A percentile compares a stretch with the other conserved stretches of the same genome.
These are phyloP conservation scores for Mohoua ochrocephala DNA, from an alignment of 2,113 vertebrate species.

Conservation along the genomic window DNA sequence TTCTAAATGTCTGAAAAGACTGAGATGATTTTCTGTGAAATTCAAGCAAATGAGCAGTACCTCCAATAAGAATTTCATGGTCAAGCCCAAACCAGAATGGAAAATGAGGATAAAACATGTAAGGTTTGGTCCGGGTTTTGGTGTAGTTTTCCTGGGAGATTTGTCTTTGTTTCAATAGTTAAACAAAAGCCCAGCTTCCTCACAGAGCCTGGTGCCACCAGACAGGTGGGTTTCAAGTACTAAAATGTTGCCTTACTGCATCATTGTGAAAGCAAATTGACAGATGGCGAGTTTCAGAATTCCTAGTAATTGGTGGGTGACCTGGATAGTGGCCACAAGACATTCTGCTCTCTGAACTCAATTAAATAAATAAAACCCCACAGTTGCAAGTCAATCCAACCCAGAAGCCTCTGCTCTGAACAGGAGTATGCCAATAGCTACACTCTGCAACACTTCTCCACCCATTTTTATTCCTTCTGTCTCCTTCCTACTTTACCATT, in stretches of 20 bases:
- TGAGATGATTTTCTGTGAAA: background rate
- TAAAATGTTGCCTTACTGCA: background rate
- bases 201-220: background rate
- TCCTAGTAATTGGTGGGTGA: background rate
- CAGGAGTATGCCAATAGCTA: background rate
- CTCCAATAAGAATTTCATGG: background rate
- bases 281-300: background rate
- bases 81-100: background rate
- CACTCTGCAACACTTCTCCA: background rate
- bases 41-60: background rate
- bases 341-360: background rate
- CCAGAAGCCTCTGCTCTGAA: background rate
- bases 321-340: background rate
- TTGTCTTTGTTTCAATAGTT: background rate
- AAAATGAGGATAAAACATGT: background rate
- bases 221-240: background rate
- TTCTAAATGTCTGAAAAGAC: background rate
- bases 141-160: background rate
- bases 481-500: background rate
- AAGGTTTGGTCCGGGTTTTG: background rate
- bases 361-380: background rate
- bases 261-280: background rate
- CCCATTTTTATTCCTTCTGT: background rate
- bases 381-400: background rate
- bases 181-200: background rate